phyloP scores from a whole-genome alignment of 2,113 vertebrate species.

The Hypocryptadius cinnamomeus region DNA sequence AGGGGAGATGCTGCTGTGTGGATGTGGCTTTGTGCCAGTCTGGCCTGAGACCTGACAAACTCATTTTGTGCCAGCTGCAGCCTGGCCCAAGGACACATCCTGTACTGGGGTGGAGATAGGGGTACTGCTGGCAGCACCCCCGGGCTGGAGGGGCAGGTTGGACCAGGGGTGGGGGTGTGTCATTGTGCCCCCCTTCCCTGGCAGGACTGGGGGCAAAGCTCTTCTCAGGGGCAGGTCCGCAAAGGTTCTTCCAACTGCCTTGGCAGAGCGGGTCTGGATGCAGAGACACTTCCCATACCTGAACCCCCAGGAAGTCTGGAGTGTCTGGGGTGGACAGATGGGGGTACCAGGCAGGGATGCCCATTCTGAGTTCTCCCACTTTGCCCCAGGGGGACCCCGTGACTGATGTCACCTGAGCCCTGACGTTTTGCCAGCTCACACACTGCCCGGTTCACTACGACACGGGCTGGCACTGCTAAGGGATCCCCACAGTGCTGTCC shows the following conservation, averaged over 20 bases:
- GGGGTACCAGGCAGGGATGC: neutral
- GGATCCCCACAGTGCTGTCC: neutral
- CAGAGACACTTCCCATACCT: neutral
- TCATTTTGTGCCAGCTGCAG: neutral
- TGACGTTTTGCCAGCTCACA: rapidly evolving
- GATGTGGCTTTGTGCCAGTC: neutral
- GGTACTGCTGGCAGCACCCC: neutral
- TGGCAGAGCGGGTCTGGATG: neutral
- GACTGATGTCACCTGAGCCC: neutral
- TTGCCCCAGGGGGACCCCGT: neutral
- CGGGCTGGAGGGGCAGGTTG: rapidly evolving
- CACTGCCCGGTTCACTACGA: rapidly evolving
- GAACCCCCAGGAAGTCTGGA: neutral
- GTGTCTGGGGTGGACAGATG: too few species aligned
- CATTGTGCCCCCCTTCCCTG: neutral
- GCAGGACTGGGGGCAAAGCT: neutral
- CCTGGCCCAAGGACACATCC: neutral
- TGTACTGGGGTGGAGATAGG: neutral
- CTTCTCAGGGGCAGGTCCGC: neutral
- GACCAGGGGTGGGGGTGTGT: neutral
- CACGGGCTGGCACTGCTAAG: neutral
- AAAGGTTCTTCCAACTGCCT: neutral
- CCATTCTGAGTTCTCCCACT: neutral
- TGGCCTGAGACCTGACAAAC: neutral
- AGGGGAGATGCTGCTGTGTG: neutral